A percentile compares a stretch with the other conserved stretches of the same genome.
phyloP scores from a whole-genome alignment of 2,797 vertebrate genomes.

The Parambassis ranga region DNA sequence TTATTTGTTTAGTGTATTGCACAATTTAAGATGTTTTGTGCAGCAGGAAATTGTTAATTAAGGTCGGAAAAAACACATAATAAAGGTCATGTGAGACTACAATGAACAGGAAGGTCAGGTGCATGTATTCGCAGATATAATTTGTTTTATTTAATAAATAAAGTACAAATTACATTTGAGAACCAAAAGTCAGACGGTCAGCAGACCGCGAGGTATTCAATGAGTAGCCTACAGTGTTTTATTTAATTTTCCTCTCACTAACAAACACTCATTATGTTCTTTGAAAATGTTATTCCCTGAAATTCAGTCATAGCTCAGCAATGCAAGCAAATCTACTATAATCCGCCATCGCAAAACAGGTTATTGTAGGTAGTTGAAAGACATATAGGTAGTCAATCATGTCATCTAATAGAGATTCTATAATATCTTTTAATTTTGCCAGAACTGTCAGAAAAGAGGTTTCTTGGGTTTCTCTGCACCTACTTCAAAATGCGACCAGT shows the following conservation, averaged over 20 bases:
- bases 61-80: too few relatives aligned
- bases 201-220: constrained; percentile 93
- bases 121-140: constrained; percentile 72
- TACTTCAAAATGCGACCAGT: constrained; percentile 46
- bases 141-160: constrained; percentile 86
- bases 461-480: constrained; percentile 44
- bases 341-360: constrained; percentile 39
- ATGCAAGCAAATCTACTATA: constrained; percentile 57
- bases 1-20: too few relatives aligned
- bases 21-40: too few relatives aligned
- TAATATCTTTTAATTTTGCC: constrained; percentile 39
- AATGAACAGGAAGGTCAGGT: constrained; percentile 12
- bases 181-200: constrained; percentile 88
- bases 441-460: constrained; percentile 50
- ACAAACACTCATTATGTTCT: constrained; percentile 61
- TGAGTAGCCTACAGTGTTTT: constrained; percentile 78
- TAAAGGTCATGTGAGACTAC: background rate
- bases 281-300: constrained; percentile 74
- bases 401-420: constrained; percentile 58
- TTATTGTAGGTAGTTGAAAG: constrained; percentile 77
- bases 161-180: constrained; percentile 83
- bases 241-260: constrained; percentile 55
- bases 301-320: constrained; percentile 64
- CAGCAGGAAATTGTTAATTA: background rate
- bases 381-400: constrained; percentile 78